These are phyloP conservation scores for Leuciscus waleckii DNA, from an alignment of 2,797 vertebrate species.

Conservation along the genomic window DNA sequence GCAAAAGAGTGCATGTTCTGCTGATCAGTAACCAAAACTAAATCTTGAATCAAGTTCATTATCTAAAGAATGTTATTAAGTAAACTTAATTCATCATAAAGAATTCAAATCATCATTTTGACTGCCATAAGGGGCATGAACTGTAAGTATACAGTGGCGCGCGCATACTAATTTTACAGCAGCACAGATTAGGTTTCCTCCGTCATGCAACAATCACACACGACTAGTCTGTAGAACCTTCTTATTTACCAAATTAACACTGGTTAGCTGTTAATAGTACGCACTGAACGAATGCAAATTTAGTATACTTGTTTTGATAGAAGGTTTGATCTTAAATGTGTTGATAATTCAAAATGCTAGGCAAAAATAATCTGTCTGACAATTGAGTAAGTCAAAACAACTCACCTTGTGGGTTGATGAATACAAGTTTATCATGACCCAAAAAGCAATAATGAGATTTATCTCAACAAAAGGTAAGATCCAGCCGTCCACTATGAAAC, in stretches of 20 bases:
- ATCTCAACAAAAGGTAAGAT: background rate
- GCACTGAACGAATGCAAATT: background rate
- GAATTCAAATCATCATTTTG: background rate
- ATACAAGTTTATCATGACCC: background rate
- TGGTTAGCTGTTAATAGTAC: background rate
- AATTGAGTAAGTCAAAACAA: background rate
- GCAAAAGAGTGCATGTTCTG: background rate
- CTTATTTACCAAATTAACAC: background rate
- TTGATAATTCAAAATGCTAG: background rate
- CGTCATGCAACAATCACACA: constrained; percentile 22
- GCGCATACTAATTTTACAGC: constrained; percentile 28
- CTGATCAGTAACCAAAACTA: background rate
- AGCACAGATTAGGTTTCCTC: constrained; percentile 38
- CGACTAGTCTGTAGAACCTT: background rate
- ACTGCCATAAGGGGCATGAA: background rate
- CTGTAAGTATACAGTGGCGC: background rate
- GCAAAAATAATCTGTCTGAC: constrained; percentile 2
- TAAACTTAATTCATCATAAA: background rate
- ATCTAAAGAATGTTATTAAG: background rate
- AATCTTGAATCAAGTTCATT: background rate
- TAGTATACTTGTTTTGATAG: background rate
- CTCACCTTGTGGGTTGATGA: constrained; percentile 23
- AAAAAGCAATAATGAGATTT: background rate
- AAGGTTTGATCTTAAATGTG: background rate
- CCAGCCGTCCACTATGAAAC: background rate